A percentile compares a stretch with the other conserved stretches of the same genome.
phyloP scores from a whole-genome alignment of 2,113 vertebrate species.

The Dendrocopos noguchii region DNA sequence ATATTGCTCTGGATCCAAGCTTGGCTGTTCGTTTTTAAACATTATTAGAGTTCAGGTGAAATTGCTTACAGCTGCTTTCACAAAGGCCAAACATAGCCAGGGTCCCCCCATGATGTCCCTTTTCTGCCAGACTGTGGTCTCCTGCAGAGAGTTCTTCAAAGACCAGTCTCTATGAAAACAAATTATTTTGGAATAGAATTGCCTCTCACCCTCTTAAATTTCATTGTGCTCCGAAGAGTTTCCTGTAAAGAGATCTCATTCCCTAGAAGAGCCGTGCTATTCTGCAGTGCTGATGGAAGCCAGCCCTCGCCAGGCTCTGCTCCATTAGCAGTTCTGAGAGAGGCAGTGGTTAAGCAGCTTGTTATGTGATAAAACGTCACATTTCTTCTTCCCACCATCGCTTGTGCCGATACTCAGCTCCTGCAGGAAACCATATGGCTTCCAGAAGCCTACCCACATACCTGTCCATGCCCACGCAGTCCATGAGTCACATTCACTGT shows the following conservation, averaged over 20 bases:
- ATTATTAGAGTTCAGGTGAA: neutral
- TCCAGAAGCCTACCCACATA: conserved; percentile 52
- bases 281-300: conserved; percentile 6
- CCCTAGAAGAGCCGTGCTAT: neutral
- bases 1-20: neutral
- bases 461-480: conserved; percentile 9
- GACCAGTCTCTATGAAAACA: neutral
- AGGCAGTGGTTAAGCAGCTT: neutral
- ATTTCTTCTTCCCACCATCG: neutral
- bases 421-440: conserved; percentile 54
- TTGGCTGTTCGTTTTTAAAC: neutral
- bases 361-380: conserved; percentile 5
- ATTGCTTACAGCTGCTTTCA: conserved; percentile 50
- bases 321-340: neutral
- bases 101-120: neutral
- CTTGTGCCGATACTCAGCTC: conserved; percentile 37
- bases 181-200: conserved; percentile 26
- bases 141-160: conserved; percentile 18
- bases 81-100: neutral
- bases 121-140: neutral
- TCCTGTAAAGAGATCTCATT: neutral
- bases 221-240: conserved; percentile 5
- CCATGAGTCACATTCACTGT: conserved; percentile 70
- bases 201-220: conserved; percentile 15
- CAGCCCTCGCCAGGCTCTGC: neutral